Conservation (phyloP, 2,888 invertebrate genomes). For the Drosophila mulleri region DNA sequence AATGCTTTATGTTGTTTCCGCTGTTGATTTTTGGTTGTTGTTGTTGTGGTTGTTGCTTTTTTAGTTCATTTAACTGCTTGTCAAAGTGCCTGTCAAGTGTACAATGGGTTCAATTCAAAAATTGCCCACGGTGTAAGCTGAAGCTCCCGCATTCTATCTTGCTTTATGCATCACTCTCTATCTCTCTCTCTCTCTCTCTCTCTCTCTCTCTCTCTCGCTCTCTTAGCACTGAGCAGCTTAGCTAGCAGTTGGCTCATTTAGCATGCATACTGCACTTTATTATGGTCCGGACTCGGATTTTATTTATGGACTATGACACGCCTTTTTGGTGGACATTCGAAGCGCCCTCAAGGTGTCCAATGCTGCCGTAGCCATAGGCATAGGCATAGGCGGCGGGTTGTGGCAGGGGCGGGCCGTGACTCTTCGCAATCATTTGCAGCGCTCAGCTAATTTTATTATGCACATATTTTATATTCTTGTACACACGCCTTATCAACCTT, state of each 20-base stretch:
- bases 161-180: not conserved
- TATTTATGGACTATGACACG: constrained; percentile 42
- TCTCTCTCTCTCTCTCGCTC: not conserved
- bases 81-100: constrained; percentile 4
- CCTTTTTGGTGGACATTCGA: constrained; percentile 6
- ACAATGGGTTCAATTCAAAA: not conserved
- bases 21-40: not conserved
- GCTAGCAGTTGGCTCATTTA: not conserved
- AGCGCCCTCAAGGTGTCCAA: constrained; percentile 4
- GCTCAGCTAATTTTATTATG: constrained; percentile 55
- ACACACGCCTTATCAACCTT: constrained; percentile 60
- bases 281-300: constrained; percentile 6
- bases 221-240: not conserved
- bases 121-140: not conserved
- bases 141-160: not conserved
- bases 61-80: not conserved
- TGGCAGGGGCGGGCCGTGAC: not conserved
- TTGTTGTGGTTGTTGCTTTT: not conserved
- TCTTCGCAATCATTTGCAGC: constrained; percentile 4
- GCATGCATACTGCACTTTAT: constrained; percentile 2
- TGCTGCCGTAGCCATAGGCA: not conserved
- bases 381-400: not conserved
- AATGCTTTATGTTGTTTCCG: not conserved
- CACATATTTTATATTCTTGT: constrained; percentile 56
- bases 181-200: not conserved